Evolutionary conservation across 2,797 vertebrate species (phyloP), one percentile per base, ranked within the genome.

Genomic region (Sarcophilus harrisii): DNA sequence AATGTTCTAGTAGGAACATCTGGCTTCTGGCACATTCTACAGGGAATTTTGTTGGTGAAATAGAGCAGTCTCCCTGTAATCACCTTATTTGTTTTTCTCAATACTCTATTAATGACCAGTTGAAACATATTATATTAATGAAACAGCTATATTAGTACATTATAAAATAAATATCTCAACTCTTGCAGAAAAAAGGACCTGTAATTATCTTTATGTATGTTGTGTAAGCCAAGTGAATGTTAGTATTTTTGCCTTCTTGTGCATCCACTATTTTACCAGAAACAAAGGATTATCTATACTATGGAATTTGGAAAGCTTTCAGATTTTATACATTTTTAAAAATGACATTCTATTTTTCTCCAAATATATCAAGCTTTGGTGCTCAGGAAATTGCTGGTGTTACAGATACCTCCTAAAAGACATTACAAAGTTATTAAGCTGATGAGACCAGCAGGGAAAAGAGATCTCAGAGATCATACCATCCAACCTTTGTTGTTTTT

Each of bases 31-130:
- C 30, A 92, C 49, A 94, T 38, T 58, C 87, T 89, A 6, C 58
- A 91, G 96, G 95, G 11, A 45, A 96, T n/a, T 52, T 1, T 95
- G 95, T 96, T 92, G 90, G 94, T 94, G 96, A 89, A 27, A 58
- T 62, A 66, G 58, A 93, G 27, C 55, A 38, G 9, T 54, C 0
- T 57, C 94, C 96, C 94, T 87, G 38, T 11, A 87, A 87, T 87
- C 21, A 49, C 38, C 38, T 45, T 45, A 45, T 81, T 45, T 87
- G 38, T 87, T 45, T 87, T 87, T 87, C 38, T 49, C 21, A n/a
- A 49, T 87, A 27, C 73, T 49, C 9, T 87, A 49, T 45, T 87
- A 87, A 87, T 45, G 73, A 27, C 38, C 27, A 49, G 45, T 87
- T 14, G 1, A 87, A 49, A 49, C 9, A 87, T 21, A 9, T 49